These are phyloP conservation scores for Caenorhabditis sp. DNA, from an alignment of 2,888 invertebrate genomes.

Conservation along the genomic window DNA sequence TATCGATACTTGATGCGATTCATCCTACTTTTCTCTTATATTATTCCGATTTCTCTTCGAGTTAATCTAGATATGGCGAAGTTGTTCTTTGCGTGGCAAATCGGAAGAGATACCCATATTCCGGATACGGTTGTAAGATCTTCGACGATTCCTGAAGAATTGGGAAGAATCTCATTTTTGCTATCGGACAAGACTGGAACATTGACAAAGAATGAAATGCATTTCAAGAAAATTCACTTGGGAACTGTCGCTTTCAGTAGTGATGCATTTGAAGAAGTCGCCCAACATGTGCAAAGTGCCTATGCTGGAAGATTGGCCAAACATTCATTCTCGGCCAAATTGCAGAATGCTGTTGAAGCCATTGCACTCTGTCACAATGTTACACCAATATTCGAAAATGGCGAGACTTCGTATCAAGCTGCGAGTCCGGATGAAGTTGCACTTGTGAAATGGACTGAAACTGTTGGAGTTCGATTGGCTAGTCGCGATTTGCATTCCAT, in stretches of 20 bases:
- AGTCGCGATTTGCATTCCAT: constrained; percentile 76
- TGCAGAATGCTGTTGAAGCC: constrained; percentile 75
- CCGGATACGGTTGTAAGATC: constrained; percentile 93
- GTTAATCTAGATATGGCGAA: constrained; percentile 99
- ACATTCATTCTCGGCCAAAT: constrained; percentile 66
- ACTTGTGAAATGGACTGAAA: constrained; percentile 80
- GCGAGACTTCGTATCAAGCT: constrained; percentile 75
- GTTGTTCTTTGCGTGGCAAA: constrained; percentile 86
- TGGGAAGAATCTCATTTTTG: constrained; percentile 90
- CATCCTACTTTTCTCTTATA: constrained; percentile 95
- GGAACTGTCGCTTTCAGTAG: constrained; percentile 90
- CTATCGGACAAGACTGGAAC: constrained; percentile 98
- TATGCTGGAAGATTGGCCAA: constrained; percentile 63
- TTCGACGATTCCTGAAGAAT: constrained; percentile 97
- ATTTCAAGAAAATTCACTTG: constrained; percentile 79
- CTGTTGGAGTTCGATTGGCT: constrained; percentile 78
- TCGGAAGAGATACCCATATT: constrained; percentile 90
- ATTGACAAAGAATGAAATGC: constrained; percentile 97
- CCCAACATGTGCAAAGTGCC: constrained; percentile 61
- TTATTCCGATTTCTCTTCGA: constrained; percentile 95
- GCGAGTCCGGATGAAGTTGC: constrained; percentile 83
- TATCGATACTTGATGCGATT: constrained; percentile 90
- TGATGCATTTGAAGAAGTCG: constrained; percentile 83
- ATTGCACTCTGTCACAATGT: constrained; percentile 98
- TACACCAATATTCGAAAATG: constrained; percentile 88